Evolutionary conservation across 1,140 invertebrate species (phyloP), one percentile per base, ranked within the genome.

Genomic region (Hestina assimilis): DNA sequence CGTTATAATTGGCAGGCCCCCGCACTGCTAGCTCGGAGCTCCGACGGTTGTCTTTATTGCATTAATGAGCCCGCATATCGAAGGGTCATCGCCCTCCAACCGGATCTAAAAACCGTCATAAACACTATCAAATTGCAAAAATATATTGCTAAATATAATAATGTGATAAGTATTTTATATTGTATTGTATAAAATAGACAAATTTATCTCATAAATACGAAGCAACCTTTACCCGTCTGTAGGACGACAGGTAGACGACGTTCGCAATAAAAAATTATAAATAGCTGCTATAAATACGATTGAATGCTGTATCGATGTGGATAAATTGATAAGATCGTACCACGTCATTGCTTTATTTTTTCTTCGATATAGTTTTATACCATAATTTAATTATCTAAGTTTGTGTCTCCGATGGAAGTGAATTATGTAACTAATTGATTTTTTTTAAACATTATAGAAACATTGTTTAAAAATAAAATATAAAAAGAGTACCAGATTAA

Each of bases 31-130:
- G 57, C 74, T 63, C 57, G 52, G 35, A 61, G 64, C 62, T 58
- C 52, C 63, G 68, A 55, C 69, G 58, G 69, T 68, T 79, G 68
- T 69, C 73, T 72, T 75, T 73, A 68, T 73, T 77, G 75, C 73
- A 82, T 77, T 79, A 83, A 80, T 79, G 77, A 75, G 72, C 71
- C 72, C 73, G 76, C 74, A 82, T 79, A 63, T 71, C 63, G 60
- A 69, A 67, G 64, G 72, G 69, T 83, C 77, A 74, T 75, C 70
- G 75, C 41, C 69, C 79, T 65, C 38, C 31, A 35, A 42, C 42
- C 42, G 48, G 48, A 58, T 63, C 43, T 42, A 20, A 58, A 58
- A 48, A 53, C 48, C 4, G 28, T 4, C 43, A 51, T 45, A 14
- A 43, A 11, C 7, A 43, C n/a, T 17, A 23, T 43, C 6, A 14